Conservation (phyloP, 2,888 invertebrate genomes). For the Acanthosepion lycidas region DNA sequence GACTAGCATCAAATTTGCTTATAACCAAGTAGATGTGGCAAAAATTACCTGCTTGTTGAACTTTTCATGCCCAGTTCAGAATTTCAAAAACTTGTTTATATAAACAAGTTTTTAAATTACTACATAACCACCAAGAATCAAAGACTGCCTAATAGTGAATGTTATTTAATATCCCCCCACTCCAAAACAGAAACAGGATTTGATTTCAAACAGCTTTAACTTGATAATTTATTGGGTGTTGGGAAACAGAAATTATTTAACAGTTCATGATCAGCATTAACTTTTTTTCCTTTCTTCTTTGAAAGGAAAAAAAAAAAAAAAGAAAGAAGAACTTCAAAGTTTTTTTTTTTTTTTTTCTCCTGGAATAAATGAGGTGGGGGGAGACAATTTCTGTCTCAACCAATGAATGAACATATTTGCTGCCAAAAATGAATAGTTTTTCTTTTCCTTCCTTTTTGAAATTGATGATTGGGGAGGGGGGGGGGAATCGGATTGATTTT, state of each 20-base stretch:
- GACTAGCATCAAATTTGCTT: no score
- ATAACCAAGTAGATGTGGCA: no score
- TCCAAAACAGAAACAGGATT: neutral
- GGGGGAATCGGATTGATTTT: neutral
- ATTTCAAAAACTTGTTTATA: no score
- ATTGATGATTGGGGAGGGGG: neutral
- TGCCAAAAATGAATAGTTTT: neutral
- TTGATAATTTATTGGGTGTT: neutral
- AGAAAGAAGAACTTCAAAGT: no score
- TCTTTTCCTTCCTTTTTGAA: neutral
- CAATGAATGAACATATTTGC: conserved; percentile 6
- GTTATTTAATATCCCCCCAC: no score
- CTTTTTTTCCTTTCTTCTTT: neutral
- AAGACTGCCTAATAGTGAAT: no score
- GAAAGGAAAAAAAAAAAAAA: no score
- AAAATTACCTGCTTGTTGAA: no score
- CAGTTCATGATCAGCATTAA: neutral
- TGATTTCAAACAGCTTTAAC: neutral
- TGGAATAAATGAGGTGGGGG: neutral
- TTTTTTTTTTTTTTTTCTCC: neutral
- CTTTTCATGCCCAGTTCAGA: no score
- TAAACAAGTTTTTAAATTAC: no score
- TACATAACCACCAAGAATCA: no score
- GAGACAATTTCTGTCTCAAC: neutral
- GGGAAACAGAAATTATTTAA: neutral